phyloP scores from a whole-genome alignment of 1,140 invertebrate genomes.

The Plectrocnemia conspersa region DNA sequence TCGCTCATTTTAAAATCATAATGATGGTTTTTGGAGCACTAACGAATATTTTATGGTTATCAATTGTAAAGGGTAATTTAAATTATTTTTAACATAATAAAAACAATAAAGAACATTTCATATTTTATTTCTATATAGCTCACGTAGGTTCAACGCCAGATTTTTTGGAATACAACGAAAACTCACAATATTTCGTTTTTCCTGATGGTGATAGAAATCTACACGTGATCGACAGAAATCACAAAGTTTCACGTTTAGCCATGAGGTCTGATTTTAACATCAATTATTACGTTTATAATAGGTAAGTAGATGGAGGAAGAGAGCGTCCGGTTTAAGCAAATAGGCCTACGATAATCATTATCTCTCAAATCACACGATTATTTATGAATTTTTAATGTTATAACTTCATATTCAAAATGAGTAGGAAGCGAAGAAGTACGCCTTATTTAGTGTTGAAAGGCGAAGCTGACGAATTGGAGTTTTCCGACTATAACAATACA shows the following conservation, averaged over 20 bases:
- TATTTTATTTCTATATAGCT: background rate
- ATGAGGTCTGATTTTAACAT: background rate
- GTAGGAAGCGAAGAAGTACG: conserved; percentile 10
- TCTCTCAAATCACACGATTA: background rate
- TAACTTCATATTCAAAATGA: conserved; percentile 6
- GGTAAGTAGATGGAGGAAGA: background rate
- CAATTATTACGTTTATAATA: background rate
- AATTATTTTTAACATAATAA: background rate
- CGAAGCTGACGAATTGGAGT: background rate
- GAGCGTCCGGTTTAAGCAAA: background rate
- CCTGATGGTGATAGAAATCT: conserved; percentile 10
- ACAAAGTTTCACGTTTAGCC: background rate
- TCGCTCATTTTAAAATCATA: no score
- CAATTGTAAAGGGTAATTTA: no score
- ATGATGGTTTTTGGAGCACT: no score
- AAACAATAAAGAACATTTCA: background rate
- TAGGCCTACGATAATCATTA: background rate
- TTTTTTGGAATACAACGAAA: background rate
- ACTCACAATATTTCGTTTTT: conserved; percentile 2
- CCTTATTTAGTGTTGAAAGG: background rate
- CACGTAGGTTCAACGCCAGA: background rate
- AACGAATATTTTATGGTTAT: no score
- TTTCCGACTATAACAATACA: conserved; percentile 11
- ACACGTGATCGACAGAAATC: conserved; percentile 2
- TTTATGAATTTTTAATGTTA: background rate